These are phyloP conservation scores for Taxidea taxus DNA, from an alignment of 2,113 vertebrate genomes.

Conservation along the genomic window DNA sequence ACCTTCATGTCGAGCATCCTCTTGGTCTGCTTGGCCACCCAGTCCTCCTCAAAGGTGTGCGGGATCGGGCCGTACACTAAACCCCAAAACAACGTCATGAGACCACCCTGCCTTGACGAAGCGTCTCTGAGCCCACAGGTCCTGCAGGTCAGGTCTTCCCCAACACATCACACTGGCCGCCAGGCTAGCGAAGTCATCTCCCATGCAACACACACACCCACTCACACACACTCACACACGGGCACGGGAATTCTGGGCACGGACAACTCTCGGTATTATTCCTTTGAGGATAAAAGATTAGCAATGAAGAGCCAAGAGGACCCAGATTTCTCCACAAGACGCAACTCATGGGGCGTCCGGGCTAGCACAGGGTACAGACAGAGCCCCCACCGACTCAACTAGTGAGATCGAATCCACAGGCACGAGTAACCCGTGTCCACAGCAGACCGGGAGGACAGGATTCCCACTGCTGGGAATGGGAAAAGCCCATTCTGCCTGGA, in stretches of 20 bases:
- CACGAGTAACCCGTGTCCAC: accelerated
- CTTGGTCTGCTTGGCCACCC: slow-evolving; percentile 90
- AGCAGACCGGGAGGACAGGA: not conserved
- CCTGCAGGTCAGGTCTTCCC: not conserved
- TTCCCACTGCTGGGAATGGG: not conserved
- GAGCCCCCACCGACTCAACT: not conserved
- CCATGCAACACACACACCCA: not conserved
- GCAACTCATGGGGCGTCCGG: not conserved
- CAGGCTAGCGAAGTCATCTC: not conserved
- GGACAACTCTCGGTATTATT: not conserved
- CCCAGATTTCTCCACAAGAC: accelerated
- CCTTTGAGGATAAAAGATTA: not conserved
- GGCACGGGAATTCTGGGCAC: not conserved
- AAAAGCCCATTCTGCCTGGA: not conserved
- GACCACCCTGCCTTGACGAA: not conserved
- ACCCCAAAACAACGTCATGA: not conserved
- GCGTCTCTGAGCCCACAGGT: accelerated
- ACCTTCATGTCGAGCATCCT: slow-evolving; percentile 95
- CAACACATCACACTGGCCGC: not conserved
- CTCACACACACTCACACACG: too few relatives aligned
- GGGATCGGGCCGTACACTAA: slow-evolving; percentile 91
- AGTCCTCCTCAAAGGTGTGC: slow-evolving; percentile 88
- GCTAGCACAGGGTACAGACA: not conserved
- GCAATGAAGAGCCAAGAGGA: not conserved
- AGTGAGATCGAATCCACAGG: not conserved